These are phyloP conservation scores for Colius striatus DNA, from an alignment of 2,113 vertebrate genomes.

Conservation along the genomic window DNA sequence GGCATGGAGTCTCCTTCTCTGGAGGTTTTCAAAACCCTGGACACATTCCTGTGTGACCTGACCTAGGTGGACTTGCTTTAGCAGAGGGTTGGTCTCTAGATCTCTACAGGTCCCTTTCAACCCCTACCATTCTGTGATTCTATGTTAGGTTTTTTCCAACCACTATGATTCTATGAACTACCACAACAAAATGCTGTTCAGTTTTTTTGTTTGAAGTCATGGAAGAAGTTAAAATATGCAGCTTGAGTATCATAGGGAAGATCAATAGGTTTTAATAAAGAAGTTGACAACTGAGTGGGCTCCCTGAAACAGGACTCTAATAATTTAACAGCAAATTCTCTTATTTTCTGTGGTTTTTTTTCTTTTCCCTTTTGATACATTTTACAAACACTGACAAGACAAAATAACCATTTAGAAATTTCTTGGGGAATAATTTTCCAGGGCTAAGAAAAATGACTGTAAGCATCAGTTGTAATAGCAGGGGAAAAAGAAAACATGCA, in stretches of 20 bases:
- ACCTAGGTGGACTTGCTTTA: too few relatives aligned
- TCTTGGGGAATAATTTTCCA: neutral
- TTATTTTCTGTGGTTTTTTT: neutral
- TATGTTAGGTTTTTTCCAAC: too few relatives aligned
- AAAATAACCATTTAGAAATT: neutral
- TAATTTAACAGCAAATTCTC: neutral
- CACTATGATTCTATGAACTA: neutral
- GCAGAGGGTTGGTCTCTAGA: too few relatives aligned
- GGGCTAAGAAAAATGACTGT: neutral
- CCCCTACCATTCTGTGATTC: too few relatives aligned
- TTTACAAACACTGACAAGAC: neutral
- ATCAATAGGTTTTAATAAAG: conserved; percentile 34
- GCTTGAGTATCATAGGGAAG: neutral
- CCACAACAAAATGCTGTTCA: neutral
- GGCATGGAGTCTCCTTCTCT: too few relatives aligned
- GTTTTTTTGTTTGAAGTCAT: neutral
- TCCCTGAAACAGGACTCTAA: neutral
- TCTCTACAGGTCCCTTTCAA: too few relatives aligned
- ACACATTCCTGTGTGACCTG: too few relatives aligned
- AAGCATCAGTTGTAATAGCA: neutral
- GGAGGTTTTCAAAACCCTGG: too few relatives aligned
- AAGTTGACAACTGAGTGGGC: neutral
- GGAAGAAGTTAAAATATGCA: neutral
- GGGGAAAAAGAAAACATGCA: neutral
- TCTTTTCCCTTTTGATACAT: neutral